phyloP scores from a whole-genome alignment of 2,888 invertebrate species.

The Exephanes ischioxanthus region DNA sequence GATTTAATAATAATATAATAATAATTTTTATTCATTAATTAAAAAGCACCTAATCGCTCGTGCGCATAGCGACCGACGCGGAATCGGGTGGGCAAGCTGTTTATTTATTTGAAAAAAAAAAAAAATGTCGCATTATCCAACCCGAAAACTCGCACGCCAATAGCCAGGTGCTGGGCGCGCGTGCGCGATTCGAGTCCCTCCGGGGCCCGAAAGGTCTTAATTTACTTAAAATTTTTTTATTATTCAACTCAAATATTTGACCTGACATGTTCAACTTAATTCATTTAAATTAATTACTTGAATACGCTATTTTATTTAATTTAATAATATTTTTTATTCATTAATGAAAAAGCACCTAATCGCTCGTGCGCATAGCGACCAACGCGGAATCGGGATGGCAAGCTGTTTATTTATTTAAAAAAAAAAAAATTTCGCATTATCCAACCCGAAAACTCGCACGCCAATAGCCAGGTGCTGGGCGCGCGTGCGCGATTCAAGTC shows the following conservation, averaged over 20 bases:
- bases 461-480: conserved; percentile 46
- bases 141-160: too few species aligned
- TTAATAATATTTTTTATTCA: too few species aligned
- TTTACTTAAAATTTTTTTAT: neutral
- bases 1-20: too few species aligned
- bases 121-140: neutral
- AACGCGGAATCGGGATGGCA: neutral
- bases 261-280: too few species aligned
- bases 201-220: conserved; percentile 51
- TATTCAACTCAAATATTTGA: neutral
- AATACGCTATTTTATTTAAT: too few species aligned
- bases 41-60: neutral
- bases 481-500: conserved; percentile 64
- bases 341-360: neutral
- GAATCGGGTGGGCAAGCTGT: neutral
- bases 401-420: neutral
- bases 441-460: too few species aligned
- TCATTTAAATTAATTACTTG: too few species aligned
- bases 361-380: neutral
- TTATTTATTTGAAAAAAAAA: neutral
- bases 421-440: neutral
- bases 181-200: conserved; percentile 66
- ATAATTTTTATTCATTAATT: too few species aligned
- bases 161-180: conserved; percentile 53
- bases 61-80: neutral